Conservation (phyloP, 2,797 vertebrate genomes). For the Cryptoblepharus egeriae region DNA sequence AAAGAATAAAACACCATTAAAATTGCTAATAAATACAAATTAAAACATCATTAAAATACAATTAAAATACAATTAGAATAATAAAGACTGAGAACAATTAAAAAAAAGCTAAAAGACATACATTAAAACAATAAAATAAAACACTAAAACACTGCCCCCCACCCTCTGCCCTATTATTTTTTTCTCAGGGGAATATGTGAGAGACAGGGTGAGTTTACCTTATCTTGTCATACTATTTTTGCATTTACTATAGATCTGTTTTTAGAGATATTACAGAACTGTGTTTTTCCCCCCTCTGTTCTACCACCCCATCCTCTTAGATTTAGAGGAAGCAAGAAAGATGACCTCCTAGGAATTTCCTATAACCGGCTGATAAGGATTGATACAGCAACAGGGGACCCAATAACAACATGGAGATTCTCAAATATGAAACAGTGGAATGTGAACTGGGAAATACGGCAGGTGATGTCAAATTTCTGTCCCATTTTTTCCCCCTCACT, state of each 20-base stretch:
- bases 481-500: neutral
- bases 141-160: too few relatives aligned
- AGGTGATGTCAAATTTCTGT: conserved; percentile 77
- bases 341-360: conserved; percentile 96
- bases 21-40: too few relatives aligned
- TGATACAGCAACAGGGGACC: conserved; percentile 88
- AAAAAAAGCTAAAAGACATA: too few relatives aligned
- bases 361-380: conserved; percentile 96
- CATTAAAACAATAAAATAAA: too few relatives aligned
- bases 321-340: conserved; percentile 94
- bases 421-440: conserved; percentile 99
- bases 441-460: conserved; percentile 98
- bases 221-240: fast-evolving
- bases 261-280: neutral
- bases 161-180: too few relatives aligned
- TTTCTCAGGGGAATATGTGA: neutral
- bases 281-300: conserved; percentile 38
- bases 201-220: neutral
- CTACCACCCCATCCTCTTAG: conserved; percentile 64
- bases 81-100: too few relatives aligned
- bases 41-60: too few relatives aligned
- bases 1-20: too few relatives aligned
- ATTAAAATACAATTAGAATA: too few relatives aligned
- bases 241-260: neutral
- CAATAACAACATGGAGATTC: conserved; percentile 95